Evolutionary conservation across 2,113 vertebrate species (phyloP), one percentile per base, ranked within the genome.

Genomic region (Crypturellus undulatus): DNA sequence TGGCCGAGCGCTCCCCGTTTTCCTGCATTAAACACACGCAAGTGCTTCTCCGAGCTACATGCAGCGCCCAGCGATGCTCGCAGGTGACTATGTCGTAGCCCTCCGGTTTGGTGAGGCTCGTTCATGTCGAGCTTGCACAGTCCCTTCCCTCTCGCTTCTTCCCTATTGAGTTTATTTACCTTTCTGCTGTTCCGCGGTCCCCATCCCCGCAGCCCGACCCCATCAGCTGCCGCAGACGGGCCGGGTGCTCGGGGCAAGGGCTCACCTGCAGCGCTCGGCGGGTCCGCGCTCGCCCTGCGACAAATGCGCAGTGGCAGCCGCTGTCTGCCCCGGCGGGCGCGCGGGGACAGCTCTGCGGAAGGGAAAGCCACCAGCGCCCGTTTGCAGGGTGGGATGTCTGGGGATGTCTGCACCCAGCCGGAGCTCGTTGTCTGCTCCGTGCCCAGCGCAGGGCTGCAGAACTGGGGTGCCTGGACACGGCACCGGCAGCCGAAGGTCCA

Each of bases 361-460:
- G 19, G 47, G 47, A 34, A 70, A 38, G 47, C 49, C 22, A 9
- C 15, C 12, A 25, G 47, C 21, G 18, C 25, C 5, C 25, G n/a
- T 51, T 25, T 70, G 68, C 21, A 51, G 19, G 34, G 10, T 19
- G 0, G 38, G 38, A 9, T 38, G 38, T 38, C 38, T 38, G 38
- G 1, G 13, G 25, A 5, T 40, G 54, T 58, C 19, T 38, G 45
- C 38, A 54, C 6, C 10, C 0, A 2, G 15, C 24, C 0, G 4
- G 11, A 15, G 11, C 28, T 25, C 10, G 10, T 88, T 79, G 15
- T 59, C 86, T 73, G 32, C 22, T 87, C 47, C 47, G 18, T 21
- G 47, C 47, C 20, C 47, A 47, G 47, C 18, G 20, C 47, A 22
- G 47, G 47, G 32, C 22, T 88, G 76, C 10, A n/a, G 24, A 10